Evolutionary conservation across 2,113 vertebrate species (phyloP), one percentile per base, ranked within the genome.

Genomic region (Acanthisitta chloris): DNA sequence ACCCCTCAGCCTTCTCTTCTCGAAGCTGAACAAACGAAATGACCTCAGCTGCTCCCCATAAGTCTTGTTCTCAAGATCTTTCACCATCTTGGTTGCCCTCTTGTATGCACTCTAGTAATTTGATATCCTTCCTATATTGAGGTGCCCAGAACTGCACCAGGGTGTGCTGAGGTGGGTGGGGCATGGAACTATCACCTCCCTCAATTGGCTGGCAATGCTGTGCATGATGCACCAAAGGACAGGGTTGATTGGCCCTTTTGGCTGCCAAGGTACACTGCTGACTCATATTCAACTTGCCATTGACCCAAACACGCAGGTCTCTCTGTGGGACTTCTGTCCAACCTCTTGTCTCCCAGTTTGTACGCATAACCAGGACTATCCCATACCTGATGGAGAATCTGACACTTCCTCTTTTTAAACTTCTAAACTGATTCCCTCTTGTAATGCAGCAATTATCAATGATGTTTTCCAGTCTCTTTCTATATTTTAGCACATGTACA

Each of bases 21-120:
- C 20, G 49, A 65, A 24, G 17, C 3, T 48, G 26, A 49, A 54
- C 20, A 54, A 65, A 25, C 20, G 6, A 42, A 64, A 23, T 48
- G 40, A 48, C 24, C 5, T 70, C 38, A 49, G 40, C 8, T 0
- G 0, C 10, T 79, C 34, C 18, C 88, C 12, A 1, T 14, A 61
- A n/a, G 12, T 38, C 55, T 74, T 43, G 4, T 33, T 20, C 42
- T 64, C 4, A 6, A 74, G 40, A 36, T 3, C 14, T 70, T 79
- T 59, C 34, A 46, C 12, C 43, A 34, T 23, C 25, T 57, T 77
- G 17, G 8, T 69, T 6, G 2, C 28, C 21, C 7, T 55, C 31
- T n/a, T 40, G 16, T 9, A 42, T 8, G 8, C 5, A 33, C 1
- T 48, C 10, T 43, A 69, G 20, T 33, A 29, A 25, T 64, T 8